Evolutionary conservation across 2,888 invertebrate genomes (phyloP).

Genomic region (Conus canariensis): DNA sequence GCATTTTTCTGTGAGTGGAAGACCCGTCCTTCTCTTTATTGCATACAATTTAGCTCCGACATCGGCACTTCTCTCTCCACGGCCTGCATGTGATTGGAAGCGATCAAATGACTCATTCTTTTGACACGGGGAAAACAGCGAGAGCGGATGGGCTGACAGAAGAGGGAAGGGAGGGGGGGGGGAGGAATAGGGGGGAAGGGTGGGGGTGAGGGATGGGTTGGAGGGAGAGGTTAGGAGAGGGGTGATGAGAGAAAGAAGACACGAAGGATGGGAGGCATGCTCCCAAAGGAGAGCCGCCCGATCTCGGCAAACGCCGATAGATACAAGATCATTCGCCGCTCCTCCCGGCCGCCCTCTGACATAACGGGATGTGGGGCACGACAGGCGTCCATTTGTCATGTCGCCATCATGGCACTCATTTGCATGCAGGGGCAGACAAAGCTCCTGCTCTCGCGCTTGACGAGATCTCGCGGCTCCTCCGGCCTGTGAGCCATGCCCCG

Average conservation of each 20-base stretch:
- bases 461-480: too few species aligned
- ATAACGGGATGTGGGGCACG: neutral
- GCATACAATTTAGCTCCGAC: too few species aligned
- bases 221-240: neutral
- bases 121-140: neutral
- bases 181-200: neutral
- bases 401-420: neutral
- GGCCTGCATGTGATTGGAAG: neutral
- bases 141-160: neutral
- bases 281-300: neutral
- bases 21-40: too few species aligned
- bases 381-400: slow-evolving; percentile 18
- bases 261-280: neutral
- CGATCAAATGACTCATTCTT: slow-evolving; percentile 7
- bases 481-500: too few species aligned
- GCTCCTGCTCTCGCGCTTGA: neutral
- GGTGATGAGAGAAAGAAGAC: neutral
- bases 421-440: neutral
- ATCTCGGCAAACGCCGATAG: slow-evolving; percentile 4
- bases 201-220: neutral
- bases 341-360: neutral
- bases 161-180: neutral
- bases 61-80: neutral
- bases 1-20: too few species aligned
- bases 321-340: neutral